Percentiles rank a stretch among this genome's conserved stretches.
Conservation (phyloP, 2,797 vertebrate genomes). For the Pelobates cultripes region DNA sequence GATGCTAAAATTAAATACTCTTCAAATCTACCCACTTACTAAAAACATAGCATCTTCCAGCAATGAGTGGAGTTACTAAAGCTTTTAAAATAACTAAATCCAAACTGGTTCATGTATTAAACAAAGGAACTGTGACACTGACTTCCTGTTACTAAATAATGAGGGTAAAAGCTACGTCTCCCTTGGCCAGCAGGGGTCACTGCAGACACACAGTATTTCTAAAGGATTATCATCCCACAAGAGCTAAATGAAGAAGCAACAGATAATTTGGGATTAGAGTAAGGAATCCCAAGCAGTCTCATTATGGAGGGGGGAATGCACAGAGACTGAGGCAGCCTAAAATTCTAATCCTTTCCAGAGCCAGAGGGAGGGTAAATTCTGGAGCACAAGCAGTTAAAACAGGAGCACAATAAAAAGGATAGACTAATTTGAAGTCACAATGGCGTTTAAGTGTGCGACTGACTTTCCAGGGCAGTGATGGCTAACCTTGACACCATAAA, state of each 20-base stretch:
- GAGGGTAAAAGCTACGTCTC: background rate
- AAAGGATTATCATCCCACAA: slow-evolving; percentile 23
- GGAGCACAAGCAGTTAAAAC: background rate
- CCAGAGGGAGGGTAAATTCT: background rate
- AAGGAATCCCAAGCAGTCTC: slow-evolving; percentile 32
- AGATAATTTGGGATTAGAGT: slow-evolving; percentile 37
- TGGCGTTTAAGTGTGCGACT: too few species aligned
- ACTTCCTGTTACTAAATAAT: background rate
- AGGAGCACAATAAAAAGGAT: background rate
- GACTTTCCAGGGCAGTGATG: too few species aligned
- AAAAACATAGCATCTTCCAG: too few species aligned
- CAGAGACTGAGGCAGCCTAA: slow-evolving; percentile 26
- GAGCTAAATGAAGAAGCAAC: slow-evolving; percentile 46
- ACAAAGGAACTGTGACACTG: too few species aligned
- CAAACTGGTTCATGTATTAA: too few species aligned
- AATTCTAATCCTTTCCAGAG: background rate
- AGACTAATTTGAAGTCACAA: too few species aligned
- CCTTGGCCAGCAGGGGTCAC: slow-evolving; percentile 30
- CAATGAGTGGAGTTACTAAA: too few species aligned
- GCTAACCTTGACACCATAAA: too few species aligned
- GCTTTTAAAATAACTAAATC: too few species aligned
- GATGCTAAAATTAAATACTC: too few species aligned
- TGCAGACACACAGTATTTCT: slow-evolving; percentile 3
- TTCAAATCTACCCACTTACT: too few species aligned
- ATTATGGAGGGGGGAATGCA: slow-evolving; percentile 28